phyloP scores from a whole-genome alignment of 2,888 invertebrate species.

The Arenicola marina region DNA sequence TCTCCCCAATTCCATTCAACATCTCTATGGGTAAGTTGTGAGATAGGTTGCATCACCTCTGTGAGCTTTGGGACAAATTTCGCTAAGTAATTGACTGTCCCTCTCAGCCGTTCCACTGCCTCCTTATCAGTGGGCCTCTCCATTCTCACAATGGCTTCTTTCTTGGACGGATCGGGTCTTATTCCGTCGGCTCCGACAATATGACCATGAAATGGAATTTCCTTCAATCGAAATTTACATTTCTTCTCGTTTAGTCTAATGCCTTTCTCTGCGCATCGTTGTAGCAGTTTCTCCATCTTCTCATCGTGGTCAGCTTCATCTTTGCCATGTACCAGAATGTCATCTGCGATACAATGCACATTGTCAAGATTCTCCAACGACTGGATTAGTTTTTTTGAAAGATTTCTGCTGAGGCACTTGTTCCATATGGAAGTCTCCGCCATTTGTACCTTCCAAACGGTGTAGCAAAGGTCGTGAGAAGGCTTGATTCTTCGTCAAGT shows the following conservation, averaged over 20 bases:
- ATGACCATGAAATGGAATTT: conserved; percentile 3
- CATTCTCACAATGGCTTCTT: conserved; percentile 5
- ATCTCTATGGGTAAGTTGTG: not conserved
- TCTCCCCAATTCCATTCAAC: not conserved
- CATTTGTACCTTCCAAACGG: not conserved
- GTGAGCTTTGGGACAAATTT: not conserved
- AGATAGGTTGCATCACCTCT: not conserved
- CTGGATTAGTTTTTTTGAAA: no score
- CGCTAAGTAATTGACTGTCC: not conserved
- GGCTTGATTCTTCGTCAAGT: not conserved
- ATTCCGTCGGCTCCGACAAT: conserved; percentile 4
- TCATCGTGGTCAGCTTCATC: not conserved
- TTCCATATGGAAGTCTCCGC: not conserved
- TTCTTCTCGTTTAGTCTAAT: not conserved
- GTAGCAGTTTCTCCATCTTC: not conserved
- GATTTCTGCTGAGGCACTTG: no score
- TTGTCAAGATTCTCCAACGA: no score
- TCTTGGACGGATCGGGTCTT: conserved; percentile 3
- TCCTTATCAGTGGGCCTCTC: not conserved
- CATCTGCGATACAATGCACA: not conserved
- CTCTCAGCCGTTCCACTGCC: not conserved
- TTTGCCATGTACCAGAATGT: not conserved
- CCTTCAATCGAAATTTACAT: not conserved
- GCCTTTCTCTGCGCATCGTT: not conserved
- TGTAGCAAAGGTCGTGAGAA: not conserved